These are phyloP conservation scores for Phalacrocorax aristotelis DNA, from an alignment of 2,113 vertebrate species.

Conservation along the genomic window DNA sequence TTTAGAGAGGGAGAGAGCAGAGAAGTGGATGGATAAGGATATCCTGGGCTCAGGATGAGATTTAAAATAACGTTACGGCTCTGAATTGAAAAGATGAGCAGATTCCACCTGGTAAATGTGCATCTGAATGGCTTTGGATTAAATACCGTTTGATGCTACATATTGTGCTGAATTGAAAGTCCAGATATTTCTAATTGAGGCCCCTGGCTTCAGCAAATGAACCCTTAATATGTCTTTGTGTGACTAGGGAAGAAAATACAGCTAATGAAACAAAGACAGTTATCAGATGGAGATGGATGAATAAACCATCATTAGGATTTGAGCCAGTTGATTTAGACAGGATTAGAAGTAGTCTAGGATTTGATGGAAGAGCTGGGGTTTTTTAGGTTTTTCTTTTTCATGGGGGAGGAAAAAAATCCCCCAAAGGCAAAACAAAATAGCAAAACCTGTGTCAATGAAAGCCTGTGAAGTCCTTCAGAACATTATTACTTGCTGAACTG, in stretches of 20 bases:
- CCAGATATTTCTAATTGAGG: conserved; percentile 9
- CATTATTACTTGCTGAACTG: conserved; percentile 10
- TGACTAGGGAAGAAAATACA: conserved; percentile 37
- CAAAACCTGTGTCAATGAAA: conserved; percentile 7
- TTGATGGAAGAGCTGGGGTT: conserved; percentile 4
- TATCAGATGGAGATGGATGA: conserved; percentile 44
- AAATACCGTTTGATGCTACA: background rate
- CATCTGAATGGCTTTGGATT: conserved; percentile 9
- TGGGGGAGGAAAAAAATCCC: background rate
- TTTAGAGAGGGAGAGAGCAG: background rate
- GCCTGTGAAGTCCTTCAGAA: conserved; percentile 11
- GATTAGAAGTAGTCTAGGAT: conserved; percentile 49
- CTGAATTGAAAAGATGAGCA: background rate
- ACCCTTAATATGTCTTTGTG: conserved; percentile 18
- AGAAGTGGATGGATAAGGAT: background rate
- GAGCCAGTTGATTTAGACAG: conserved; percentile 38
- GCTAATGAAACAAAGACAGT: conserved; percentile 26
- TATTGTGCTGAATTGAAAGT: background rate
- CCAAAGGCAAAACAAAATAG: background rate
- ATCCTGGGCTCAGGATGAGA: background rate
- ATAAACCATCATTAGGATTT: conserved; percentile 33
- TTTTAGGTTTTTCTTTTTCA: background rate
- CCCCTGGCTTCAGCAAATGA: background rate
- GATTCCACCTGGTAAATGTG: background rate
- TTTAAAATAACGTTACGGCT: background rate